A percentile compares a stretch with the other conserved stretches of the same genome.
Evolutionary conservation across 2,888 invertebrate species (phyloP).

Genomic region (Balanococcus diminutus): DNA sequence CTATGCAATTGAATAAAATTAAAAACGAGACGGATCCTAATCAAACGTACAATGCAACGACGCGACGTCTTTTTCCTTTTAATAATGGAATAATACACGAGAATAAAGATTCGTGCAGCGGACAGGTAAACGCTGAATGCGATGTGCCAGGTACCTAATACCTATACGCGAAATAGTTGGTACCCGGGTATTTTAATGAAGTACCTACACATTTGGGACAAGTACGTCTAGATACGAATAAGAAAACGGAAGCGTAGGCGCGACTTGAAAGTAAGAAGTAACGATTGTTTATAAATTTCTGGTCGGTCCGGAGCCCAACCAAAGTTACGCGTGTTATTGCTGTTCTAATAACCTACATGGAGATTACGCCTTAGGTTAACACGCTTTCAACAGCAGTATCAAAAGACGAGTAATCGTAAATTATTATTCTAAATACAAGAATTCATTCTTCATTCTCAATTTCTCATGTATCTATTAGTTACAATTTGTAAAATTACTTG

Average conservation of each 20-base stretch:
- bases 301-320: conserved; percentile 28
- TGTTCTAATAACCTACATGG: conserved; percentile 49
- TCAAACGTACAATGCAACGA: too few relatives aligned
- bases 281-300: conserved; percentile 39
- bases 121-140: background rate
- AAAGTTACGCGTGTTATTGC: conserved; percentile 41
- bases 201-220: background rate
- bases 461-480: conserved; percentile 23
- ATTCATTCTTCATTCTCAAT: too few relatives aligned
- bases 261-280: conserved; percentile 39
- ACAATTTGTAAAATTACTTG: background rate
- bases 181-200: conserved; percentile 20
- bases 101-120: too few relatives aligned
- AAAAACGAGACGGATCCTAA: background rate
- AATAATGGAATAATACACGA: too few relatives aligned
- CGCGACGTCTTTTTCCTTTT: too few relatives aligned
- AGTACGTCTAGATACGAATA: conserved; percentile 21
- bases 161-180: background rate
- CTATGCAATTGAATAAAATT: too few relatives aligned
- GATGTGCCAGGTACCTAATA: background rate
- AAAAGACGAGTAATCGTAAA: conserved; percentile 43
- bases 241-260: conserved; percentile 46
- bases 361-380: conserved; percentile 36
- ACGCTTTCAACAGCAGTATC: conserved; percentile 45
- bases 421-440: conserved; percentile 46